Base-by-base conservation (phyloP, 2,113 vertebrate genomes). In the Onychorhynchus coronatus region DNA sequence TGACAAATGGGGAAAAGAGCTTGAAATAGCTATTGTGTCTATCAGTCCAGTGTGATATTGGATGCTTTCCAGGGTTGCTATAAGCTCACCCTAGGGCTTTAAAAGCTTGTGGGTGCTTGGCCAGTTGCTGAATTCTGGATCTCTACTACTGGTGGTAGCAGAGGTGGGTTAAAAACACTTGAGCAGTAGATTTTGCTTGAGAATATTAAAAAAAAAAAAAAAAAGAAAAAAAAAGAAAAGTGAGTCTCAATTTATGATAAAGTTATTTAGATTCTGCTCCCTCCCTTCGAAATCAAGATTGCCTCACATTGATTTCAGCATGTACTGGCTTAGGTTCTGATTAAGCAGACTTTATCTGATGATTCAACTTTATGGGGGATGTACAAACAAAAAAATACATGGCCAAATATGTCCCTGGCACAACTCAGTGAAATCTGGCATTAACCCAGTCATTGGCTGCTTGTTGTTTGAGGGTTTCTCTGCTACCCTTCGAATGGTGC, bases 351-450 rank as follows among this genome's bases (percentile, higher is more conserved):
- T 95, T 85, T 93, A 31, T 65, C 46, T 3, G 39, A 56, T 95
- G 93, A 96, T 88, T 96, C 93, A 96, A 46, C 41, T 71, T 78
- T 53, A 92, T 93, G 91, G 76, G 83, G 86, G 88, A 86, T 61
- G 93, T 50, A 84, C 56, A 63, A 80, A 65, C 33, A 59, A 76
- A 90, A 90, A 88, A 77, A 88, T 56, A n/a, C 46, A 37, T 7
- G 61, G 77, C 74, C 85, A 91, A 94, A 92, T 76, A 72, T 12
- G 0, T 72, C 71, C 59, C 62, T 93, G 91, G 89, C 81, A 91
- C 31, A 85, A 85, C 13, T 56, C 63, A 61, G 46, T 56, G 67
- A 91, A 85, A 63, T 27, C 42, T 96, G 94, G 67, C 67, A 31
- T 74, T 76, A 79, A 56, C 78, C 37, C 67, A 59, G 4, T 73